Conservation (phyloP, 2,797 vertebrate genomes). For the Epinephelus coioides region DNA sequence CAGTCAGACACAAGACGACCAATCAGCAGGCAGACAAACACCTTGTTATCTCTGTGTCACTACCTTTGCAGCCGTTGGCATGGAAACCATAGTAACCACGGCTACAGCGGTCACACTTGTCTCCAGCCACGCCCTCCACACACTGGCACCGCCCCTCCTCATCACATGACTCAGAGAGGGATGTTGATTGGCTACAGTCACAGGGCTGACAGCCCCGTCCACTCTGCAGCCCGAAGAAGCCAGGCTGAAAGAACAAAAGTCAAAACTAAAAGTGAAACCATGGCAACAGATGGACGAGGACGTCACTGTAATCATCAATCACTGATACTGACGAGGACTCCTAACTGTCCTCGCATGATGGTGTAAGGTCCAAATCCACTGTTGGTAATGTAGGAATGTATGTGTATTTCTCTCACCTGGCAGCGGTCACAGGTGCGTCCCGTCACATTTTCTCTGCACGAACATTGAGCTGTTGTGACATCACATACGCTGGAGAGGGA, state of each 20-base stretch:
- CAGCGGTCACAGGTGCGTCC: constrained; percentile 91
- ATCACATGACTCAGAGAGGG: constrained; percentile 85
- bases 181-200: constrained; percentile 87
- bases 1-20: constrained; percentile 4
- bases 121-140: constrained; percentile 86
- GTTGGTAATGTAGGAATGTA: neutral
- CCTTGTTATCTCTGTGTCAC: no score
- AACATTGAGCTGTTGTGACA: constrained; percentile 88
- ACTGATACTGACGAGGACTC: no score
- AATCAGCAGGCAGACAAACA: neutral
- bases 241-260: constrained; percentile 78
- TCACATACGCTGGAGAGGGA: constrained; percentile 88
- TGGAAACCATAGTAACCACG: constrained; percentile 87
- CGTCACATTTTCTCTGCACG: constrained; percentile 87
- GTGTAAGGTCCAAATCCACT: no score
- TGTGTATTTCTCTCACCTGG: constrained; percentile 81
- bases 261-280: neutral
- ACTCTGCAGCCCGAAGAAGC: constrained; percentile 87
- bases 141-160: constrained; percentile 90
- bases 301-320: no score
- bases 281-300: no score
- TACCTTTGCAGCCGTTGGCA: constrained; percentile 90
- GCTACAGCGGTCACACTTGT: constrained; percentile 90
- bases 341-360: no score
- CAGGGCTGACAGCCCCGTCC: constrained; percentile 89